Evolutionary conservation across 2,113 vertebrate genomes (phyloP).

Genomic region (Pangasianodon gigas): DNA sequence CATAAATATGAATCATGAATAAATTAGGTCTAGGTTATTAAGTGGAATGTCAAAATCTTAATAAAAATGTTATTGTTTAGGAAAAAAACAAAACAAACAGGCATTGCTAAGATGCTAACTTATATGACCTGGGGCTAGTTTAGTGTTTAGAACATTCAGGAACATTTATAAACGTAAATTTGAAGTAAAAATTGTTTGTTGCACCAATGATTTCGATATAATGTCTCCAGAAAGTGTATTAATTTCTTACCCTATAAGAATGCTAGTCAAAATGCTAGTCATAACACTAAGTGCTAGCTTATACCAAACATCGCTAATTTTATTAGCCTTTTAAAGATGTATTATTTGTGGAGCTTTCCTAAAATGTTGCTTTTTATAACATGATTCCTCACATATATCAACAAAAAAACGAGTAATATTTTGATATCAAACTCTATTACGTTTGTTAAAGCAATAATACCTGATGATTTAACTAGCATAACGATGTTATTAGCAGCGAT

Average conservation of each 20-base stretch:
- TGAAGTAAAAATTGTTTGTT: neutral
- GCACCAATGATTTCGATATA: accelerated
- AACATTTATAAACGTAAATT: neutral
- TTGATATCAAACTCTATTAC: neutral
- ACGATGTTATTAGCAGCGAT: neutral
- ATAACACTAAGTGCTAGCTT: neutral
- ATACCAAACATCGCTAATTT: no score
- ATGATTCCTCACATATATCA: neutral
- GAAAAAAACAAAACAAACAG: neutral
- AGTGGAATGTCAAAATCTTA: neutral
- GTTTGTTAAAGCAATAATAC: neutral
- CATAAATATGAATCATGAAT: neutral
- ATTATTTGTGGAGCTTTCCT: neutral
- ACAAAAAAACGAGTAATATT: neutral
- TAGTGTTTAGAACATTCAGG: neutral
- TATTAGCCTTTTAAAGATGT: neutral
- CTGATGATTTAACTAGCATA: neutral
- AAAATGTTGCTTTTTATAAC: neutral
- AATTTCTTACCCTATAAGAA: neutral
- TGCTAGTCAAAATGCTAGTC: neutral
- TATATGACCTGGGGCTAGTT: no score
- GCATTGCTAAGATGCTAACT: neutral
- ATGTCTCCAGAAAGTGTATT: neutral
- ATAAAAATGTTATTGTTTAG: neutral
- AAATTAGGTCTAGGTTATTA: neutral